Evolutionary conservation across 2,113 vertebrate species (phyloP).

Genomic region (Hymenochirus boettgeri): DNA sequence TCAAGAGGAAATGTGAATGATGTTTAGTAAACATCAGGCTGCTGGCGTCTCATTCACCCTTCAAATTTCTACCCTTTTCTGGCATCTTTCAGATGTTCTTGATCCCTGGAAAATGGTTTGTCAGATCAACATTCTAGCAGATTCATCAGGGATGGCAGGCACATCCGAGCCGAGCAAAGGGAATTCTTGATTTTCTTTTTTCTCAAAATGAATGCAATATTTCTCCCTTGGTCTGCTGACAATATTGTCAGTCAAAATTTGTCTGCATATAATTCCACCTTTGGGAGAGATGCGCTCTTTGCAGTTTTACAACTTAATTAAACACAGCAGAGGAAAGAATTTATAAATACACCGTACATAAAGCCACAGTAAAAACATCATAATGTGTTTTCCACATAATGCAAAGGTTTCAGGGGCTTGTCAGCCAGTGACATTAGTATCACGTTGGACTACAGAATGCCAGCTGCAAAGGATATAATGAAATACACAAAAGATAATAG

Average conservation of each 20-base stretch:
- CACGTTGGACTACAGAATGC: neutral
- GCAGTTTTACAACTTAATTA: slow-evolving; percentile 57
- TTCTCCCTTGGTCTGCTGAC: slow-evolving; percentile 51
- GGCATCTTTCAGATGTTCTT: slow-evolving; percentile 36
- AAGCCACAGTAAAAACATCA: slow-evolving; percentile 9
- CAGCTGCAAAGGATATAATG: neutral
- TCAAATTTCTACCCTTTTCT: slow-evolving; percentile 29
- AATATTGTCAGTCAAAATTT: slow-evolving; percentile 58
- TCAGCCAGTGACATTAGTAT: neutral
- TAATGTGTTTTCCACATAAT: slow-evolving; percentile 5
- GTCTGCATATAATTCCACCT: slow-evolving; percentile 52
- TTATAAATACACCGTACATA: slow-evolving; percentile 41
- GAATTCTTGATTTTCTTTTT: slow-evolving; percentile 49
- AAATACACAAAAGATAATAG: neutral
- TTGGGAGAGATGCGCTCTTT: slow-evolving; percentile 47
- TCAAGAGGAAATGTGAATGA: neutral
- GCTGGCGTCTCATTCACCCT: slow-evolving; percentile 9
- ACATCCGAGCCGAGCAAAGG: slow-evolving; percentile 48
- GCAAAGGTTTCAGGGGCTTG: neutral
- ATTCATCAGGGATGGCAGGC: slow-evolving; percentile 48
- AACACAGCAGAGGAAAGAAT: slow-evolving; percentile 49
- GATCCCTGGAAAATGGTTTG: slow-evolving; percentile 35
- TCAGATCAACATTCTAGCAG: slow-evolving; percentile 39
- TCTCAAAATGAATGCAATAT: slow-evolving; percentile 51
- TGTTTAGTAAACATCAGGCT: slow-evolving; percentile 22